Evolutionary conservation across 2,888 invertebrate genomes (phyloP).

Genomic region (Polyommatus iphigenia): DNA sequence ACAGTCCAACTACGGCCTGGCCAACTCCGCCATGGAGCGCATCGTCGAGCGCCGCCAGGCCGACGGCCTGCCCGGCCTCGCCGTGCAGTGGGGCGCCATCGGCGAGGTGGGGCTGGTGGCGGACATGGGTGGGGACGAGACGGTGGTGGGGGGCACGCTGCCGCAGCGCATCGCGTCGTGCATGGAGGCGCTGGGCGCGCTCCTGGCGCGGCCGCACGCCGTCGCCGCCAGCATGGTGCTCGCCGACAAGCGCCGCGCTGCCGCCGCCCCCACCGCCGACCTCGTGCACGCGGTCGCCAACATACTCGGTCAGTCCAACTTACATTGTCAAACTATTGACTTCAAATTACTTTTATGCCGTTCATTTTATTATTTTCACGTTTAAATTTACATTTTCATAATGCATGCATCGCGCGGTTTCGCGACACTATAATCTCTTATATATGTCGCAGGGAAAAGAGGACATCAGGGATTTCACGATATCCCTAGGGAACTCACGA

Average conservation of each 20-base stretch:
- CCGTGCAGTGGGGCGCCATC: slow-evolving; percentile 99
- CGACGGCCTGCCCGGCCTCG: slow-evolving; percentile 91
- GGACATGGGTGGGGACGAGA: slow-evolving; percentile 94
- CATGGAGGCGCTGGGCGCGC: slow-evolving; percentile 90
- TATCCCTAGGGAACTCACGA: too few species aligned
- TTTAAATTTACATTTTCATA: too few species aligned
- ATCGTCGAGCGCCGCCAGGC: slow-evolving; percentile 92
- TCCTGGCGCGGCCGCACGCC: slow-evolving; percentile 93
- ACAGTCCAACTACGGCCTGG: slow-evolving; percentile 97
- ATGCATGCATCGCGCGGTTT: too few species aligned
- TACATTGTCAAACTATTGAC: background rate
- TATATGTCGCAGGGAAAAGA: too few species aligned
- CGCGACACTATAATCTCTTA: too few species aligned
- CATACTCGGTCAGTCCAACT: slow-evolving; percentile 83
- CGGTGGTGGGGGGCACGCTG: slow-evolving; percentile 95
- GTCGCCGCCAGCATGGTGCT: slow-evolving; percentile 91
- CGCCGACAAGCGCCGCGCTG: slow-evolving; percentile 88
- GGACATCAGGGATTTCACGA: too few species aligned
- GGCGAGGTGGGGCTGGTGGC: slow-evolving; percentile 94
- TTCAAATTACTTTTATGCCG: too few species aligned
- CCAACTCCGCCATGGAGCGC: slow-evolving; percentile 98
- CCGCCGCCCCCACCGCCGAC: slow-evolving; percentile 73
- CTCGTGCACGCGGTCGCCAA: slow-evolving; percentile 91
- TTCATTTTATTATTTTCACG: too few species aligned
- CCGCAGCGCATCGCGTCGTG: slow-evolving; percentile 98